Evolutionary conservation across 2,888 invertebrate genomes (phyloP).

Genomic region (Yponomeuta cagnagella): DNA sequence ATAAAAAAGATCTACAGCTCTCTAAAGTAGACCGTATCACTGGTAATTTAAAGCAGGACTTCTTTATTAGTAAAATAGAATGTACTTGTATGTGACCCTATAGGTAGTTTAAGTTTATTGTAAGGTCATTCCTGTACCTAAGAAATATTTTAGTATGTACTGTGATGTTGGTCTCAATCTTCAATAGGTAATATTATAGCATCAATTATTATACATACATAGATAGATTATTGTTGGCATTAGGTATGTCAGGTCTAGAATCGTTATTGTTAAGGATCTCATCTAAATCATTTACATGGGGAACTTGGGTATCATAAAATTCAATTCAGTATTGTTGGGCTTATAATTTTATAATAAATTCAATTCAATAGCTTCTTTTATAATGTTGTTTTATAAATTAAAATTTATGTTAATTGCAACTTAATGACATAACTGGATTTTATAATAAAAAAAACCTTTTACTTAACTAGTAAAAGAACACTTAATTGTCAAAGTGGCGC

Average conservation of each 20-base stretch:
- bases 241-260: slow-evolving; percentile 26
- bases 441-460: not conserved
- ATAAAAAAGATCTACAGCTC: slow-evolving; percentile 20
- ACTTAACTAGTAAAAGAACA: not conserved
- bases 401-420: too few species aligned
- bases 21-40: not conserved
- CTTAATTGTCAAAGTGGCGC: not conserved
- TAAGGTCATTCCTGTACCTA: slow-evolving; percentile 75
- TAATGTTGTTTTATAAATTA: not conserved
- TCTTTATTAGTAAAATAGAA: not conserved
- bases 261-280: slow-evolving; percentile 75
- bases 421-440: not conserved
- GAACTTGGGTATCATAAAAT: slow-evolving; percentile 65
- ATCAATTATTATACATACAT: slow-evolving; percentile 58
- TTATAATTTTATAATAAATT: not conserved
- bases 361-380: not conserved
- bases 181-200: slow-evolving; percentile 66
- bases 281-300: slow-evolving; percentile 61
- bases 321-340: slow-evolving; percentile 16
- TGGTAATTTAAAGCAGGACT: not conserved
- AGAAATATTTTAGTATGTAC: slow-evolving; percentile 70
- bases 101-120: slow-evolving; percentile 49
- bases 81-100: slow-evolving; percentile 4
- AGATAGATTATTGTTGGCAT: slow-evolving; percentile 44
- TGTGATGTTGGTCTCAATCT: slow-evolving; percentile 74